Evolutionary conservation across 2,888 invertebrate genomes (phyloP), one percentile per base, ranked within the genome.

Genomic region (Frankliniella fusca): DNA sequence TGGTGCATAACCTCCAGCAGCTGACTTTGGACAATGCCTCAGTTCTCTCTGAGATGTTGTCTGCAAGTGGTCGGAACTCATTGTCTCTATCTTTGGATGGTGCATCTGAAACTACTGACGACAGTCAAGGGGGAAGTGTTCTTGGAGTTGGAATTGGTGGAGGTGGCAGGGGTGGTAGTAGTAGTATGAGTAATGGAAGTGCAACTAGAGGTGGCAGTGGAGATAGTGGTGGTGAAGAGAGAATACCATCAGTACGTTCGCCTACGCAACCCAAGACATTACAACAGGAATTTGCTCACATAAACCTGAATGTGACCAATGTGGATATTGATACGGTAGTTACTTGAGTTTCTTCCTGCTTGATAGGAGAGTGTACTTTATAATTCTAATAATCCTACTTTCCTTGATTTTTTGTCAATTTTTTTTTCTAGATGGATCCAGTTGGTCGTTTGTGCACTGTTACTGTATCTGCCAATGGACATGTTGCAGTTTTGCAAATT

Each of bases 291-390:
- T 94, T 94, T 88, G 93, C 93, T 1, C 87, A 94, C 65, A 90
- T 94, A 81, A 94, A 94, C 86, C 91, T 93, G 80, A 92, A 93
- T 86, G 93, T 94, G 86, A 93, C 93, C 3, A 93, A 94, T 87
- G 91, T 94, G 83, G 92, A 92, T 85, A 86, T 89, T 83, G 88
- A 89, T 83, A 87, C 88, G 86, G 88, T 89, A 85, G 12, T 54
- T 54, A 7, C 20, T 5, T 15, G 54, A 20, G 10, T 54, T 54
- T 12, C 54, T 54, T n/a, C n/a, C 54, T 54, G 18, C 54, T 20
- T 0, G 54, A 54, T 54, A 0, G 54, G 2, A 54, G 54, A 54
- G 54, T 5, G 28, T 23, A 18, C 18, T 50, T 18, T 49, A 61
- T 54, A 15, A 10, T 70, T 38, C 12, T 61, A n/a, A n/a, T 23